Evolutionary conservation across 2,797 vertebrate species (phyloP).

Genomic region (Dromococcyx pavoninus): DNA sequence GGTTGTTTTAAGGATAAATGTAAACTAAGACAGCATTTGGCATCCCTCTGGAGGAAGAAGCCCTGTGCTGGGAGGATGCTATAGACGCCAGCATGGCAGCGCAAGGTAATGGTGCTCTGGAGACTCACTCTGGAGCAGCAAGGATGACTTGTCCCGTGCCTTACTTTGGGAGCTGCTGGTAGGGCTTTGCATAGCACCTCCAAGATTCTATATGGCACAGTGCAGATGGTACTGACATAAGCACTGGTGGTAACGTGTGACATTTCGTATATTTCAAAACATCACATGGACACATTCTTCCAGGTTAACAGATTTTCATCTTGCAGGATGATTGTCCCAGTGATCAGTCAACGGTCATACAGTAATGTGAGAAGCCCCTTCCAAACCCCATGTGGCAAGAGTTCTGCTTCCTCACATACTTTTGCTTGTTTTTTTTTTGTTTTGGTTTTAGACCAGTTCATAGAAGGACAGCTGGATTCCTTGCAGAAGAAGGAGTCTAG

Average conservation of each 20-base stretch:
- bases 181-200: not conserved
- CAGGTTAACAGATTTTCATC: not conserved
- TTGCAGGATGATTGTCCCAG: not conserved
- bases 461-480: not conserved
- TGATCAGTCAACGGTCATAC: not conserved
- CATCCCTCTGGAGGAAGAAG: not conserved
- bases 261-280: not conserved
- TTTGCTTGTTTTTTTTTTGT: not conserved
- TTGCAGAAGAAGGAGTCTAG: not conserved
- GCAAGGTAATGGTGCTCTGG: not conserved
- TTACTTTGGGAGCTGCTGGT: not conserved
- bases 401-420: not conserved
- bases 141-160: not conserved
- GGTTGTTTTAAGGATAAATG: not conserved
- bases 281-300: not conserved
- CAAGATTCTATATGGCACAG: not conserved
- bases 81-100: not conserved
- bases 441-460: not conserved
- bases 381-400: not conserved
- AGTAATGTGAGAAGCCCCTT: not conserved
- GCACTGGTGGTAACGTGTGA: not conserved
- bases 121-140: not conserved
- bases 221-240: fast-evolving
- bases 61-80: not conserved
- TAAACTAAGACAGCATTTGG: not conserved